A percentile compares a stretch with the other conserved stretches of the same genome.
phyloP scores from a whole-genome alignment of 1,140 invertebrate genomes.

The Grapholita molesta region DNA sequence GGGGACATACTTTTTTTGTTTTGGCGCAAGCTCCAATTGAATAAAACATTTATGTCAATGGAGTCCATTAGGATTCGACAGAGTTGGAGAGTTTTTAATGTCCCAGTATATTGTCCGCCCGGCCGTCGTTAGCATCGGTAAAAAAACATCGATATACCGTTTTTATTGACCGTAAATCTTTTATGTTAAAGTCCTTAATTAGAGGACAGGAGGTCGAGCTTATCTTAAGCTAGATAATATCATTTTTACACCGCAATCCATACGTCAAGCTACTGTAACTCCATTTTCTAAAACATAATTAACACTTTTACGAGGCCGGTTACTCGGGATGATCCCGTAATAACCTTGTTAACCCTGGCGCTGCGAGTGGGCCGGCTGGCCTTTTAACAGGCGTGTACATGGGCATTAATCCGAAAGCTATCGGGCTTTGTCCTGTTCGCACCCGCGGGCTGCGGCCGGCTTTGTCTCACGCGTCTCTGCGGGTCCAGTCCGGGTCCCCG shows the following conservation, averaged over 20 bases:
- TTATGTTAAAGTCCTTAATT: constrained; percentile 6
- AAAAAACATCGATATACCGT: constrained; percentile 21
- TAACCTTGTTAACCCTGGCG: constrained; percentile 76
- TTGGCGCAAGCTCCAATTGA: constrained; percentile 61
- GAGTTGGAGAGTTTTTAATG: constrained; percentile 54
- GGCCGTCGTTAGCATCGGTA: constrained; percentile 4
- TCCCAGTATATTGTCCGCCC: constrained; percentile 27
- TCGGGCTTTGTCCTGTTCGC: constrained; percentile 66
- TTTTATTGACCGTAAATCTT: constrained; percentile 21
- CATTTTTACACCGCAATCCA: constrained; percentile 22
- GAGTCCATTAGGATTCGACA: constrained; percentile 62
- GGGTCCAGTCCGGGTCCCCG: constrained; percentile 55
- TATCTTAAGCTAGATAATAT: constrained; percentile 13
- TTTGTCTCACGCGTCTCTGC: constrained; percentile 60
- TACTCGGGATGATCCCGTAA: constrained; percentile 73
- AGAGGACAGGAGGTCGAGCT: neutral
- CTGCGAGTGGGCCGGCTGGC: constrained; percentile 63
- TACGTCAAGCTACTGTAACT: constrained; percentile 49
- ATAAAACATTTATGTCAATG: constrained; percentile 74
- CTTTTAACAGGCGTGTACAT: constrained; percentile 74
- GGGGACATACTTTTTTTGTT: constrained; percentile 66
- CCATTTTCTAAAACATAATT: constrained; percentile 69
- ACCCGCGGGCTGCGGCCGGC: constrained; percentile 32
- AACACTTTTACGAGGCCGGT: constrained; percentile 75
- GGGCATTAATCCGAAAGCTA: constrained; percentile 75